Evolutionary conservation across 2,113 vertebrate species (phyloP).

Genomic region (Nematolebias whitei): DNA sequence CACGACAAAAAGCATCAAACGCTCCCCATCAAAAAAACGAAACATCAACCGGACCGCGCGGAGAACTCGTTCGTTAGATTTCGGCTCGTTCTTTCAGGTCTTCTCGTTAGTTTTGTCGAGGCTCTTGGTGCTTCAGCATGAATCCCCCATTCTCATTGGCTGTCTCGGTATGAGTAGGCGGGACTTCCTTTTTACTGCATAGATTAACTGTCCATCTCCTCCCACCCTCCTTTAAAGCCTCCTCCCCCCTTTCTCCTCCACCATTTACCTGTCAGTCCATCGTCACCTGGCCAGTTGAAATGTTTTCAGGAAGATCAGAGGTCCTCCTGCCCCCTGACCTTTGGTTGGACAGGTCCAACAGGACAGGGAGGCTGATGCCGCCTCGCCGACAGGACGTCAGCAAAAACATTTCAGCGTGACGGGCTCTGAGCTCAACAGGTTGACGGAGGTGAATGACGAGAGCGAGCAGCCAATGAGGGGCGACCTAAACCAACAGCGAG

Average conservation of each 20-base stretch:
- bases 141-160: constrained; percentile 42
- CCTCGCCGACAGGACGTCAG: no score
- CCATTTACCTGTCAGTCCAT: constrained; percentile 46
- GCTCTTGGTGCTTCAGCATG: neutral
- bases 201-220: constrained; percentile 66
- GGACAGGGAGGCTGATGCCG: constrained; percentile 25
- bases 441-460: constrained; percentile 50
- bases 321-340: constrained; percentile 36
- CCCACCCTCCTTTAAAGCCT: constrained; percentile 28
- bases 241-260: constrained; percentile 10
- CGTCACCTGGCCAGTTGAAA: constrained; percentile 18
- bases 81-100: constrained; percentile 47
- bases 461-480: constrained; percentile 51
- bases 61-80: constrained; percentile 25
- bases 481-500: constrained; percentile 5
- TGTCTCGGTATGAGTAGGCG: constrained; percentile 33
- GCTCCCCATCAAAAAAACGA: constrained; percentile 44
- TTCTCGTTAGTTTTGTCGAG: constrained; percentile 41
- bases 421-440: constrained; percentile 15
- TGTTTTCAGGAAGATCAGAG: constrained; percentile 19
- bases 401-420: no score
- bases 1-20: constrained; percentile 64
- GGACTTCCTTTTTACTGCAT: constrained; percentile 76
- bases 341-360: constrained; percentile 48
- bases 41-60: constrained; percentile 43